These are phyloP conservation scores for Prietella phreatophila DNA, from an alignment of 2,113 vertebrate species.

Conservation along the genomic window DNA sequence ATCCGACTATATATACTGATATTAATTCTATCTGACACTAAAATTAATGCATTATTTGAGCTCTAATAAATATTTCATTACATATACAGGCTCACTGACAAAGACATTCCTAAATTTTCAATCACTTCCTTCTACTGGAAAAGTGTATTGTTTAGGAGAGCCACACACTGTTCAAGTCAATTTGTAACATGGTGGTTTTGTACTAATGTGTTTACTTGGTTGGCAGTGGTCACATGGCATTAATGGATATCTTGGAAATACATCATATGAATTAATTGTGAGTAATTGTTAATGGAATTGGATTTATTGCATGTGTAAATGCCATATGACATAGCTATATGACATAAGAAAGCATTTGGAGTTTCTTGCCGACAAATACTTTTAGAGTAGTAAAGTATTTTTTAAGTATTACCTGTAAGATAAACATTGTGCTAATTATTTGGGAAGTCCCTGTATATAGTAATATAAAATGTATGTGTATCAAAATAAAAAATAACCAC, in stretches of 20 bases:
- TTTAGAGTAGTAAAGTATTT: not conserved
- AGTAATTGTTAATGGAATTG: not conserved
- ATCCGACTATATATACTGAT: not conserved
- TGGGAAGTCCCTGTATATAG: not conserved
- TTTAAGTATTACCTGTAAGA: not conserved
- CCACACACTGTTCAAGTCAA: not conserved
- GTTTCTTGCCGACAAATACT: not conserved
- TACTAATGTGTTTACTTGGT: not conserved
- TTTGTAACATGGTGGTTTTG: not conserved
- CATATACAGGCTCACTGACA: not conserved
- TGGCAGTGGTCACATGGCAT: not conserved
- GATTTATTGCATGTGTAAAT: not conserved
- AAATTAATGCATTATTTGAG: not conserved
- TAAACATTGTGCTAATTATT: not conserved
- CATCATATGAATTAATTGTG: not conserved
- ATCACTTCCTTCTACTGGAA: not conserved
- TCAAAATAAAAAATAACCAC: not conserved
- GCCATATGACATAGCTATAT: not conserved
- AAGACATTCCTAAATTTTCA: not conserved
- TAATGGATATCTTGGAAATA: not conserved
- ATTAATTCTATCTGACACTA: not conserved
- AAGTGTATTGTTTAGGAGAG: not conserved
- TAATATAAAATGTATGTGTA: not conserved
- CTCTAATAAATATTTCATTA: constrained; percentile 9
- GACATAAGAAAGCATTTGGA: not conserved